A percentile compares a stretch with the other conserved stretches of the same genome.
Evolutionary conservation across 2,797 vertebrate species (phyloP).

Genomic region (Ibycter americanus): DNA sequence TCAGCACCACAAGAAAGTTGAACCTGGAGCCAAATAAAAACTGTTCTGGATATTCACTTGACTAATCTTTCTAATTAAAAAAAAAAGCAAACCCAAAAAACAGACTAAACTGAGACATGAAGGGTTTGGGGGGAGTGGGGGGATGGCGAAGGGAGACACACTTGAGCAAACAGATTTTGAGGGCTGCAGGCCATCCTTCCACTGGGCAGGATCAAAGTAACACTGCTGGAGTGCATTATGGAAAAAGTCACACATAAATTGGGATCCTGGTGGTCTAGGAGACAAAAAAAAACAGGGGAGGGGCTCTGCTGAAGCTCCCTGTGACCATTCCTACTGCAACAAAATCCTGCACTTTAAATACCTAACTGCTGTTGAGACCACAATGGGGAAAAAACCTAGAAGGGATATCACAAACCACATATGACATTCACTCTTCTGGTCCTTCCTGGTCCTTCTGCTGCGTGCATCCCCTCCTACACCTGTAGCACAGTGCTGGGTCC

Average conservation of each 20-base stretch:
- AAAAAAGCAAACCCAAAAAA: background rate
- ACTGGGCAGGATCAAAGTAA: background rate
- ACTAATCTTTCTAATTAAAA: background rate
- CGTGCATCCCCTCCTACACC: background rate
- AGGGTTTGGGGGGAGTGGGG: too few relatives aligned
- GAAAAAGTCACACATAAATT: background rate
- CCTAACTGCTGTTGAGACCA: background rate
- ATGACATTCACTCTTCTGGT: background rate
- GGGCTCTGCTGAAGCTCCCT: background rate
- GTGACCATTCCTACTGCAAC: too few relatives aligned
- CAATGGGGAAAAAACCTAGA: background rate
- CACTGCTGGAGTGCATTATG: background rate
- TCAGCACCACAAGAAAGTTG: background rate
- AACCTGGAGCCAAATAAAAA: background rate
- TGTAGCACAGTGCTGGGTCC: fast-evolving
- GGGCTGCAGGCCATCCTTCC: background rate
- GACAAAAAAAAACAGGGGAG: background rate
- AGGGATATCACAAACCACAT: background rate
- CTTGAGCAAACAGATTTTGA: background rate
- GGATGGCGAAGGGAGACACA: background rate
- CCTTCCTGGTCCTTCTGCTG: background rate
- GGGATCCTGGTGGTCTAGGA: background rate
- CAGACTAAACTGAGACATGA: background rate
- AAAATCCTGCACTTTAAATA: background rate
- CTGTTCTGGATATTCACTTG: background rate